phyloP scores from a whole-genome alignment of 2,888 invertebrate genomes.

The Lypha dubia region DNA sequence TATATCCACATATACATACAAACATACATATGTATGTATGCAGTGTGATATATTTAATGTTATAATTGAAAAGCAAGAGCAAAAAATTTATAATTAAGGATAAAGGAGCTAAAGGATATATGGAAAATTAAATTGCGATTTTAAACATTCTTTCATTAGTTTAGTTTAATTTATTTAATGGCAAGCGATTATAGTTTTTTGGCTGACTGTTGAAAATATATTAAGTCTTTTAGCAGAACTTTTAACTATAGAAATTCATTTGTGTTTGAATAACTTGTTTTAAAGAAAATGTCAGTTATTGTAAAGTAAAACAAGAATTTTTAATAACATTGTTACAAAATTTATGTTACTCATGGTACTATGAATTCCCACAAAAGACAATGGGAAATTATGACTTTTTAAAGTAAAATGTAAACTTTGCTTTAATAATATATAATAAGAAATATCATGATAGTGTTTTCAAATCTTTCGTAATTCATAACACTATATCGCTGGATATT shows the following conservation, averaged over 20 bases:
- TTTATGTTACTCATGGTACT: background rate
- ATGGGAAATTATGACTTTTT: background rate
- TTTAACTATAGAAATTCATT: background rate
- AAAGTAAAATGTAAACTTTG: background rate
- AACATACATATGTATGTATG: no score
- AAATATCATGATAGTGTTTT: background rate
- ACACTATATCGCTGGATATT: background rate
- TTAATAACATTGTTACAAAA: background rate
- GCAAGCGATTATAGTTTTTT: background rate
- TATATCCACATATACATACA: no score
- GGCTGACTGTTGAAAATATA: background rate
- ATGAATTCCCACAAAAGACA: background rate
- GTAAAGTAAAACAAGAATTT: background rate
- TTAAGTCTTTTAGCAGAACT: background rate
- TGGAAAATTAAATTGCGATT: background rate
- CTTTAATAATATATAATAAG: background rate
- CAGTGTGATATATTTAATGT: conserved; percentile 65
- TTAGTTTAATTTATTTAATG: background rate
- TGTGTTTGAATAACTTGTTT: background rate
- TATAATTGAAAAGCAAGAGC: conserved; percentile 55
- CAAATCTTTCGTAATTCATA: background rate
- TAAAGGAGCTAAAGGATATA: background rate
- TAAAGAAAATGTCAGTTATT: background rate
- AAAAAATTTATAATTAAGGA: conserved; percentile 30
- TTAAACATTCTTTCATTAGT: conserved; percentile 7